Evolutionary conservation across 2,797 vertebrate genomes (phyloP).

Genomic region (Nannoperca obscura): DNA sequence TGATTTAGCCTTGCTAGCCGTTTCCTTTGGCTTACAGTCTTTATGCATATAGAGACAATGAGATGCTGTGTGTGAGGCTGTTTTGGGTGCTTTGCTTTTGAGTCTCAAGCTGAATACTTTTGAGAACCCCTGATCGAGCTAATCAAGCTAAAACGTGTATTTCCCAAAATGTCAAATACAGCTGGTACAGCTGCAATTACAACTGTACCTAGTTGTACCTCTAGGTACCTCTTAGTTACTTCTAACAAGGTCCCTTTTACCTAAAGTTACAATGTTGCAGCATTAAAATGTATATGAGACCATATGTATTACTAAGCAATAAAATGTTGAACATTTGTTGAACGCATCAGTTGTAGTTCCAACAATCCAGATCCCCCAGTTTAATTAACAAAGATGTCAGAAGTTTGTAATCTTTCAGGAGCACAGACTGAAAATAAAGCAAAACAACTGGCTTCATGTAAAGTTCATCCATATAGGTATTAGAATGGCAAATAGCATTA

Average conservation of each 20-base stretch:
- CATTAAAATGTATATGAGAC: slow-evolving; percentile 14
- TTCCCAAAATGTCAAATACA: no score
- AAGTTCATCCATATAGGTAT: slow-evolving; percentile 40
- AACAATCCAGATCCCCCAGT: slow-evolving; percentile 44
- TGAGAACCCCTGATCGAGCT: no score
- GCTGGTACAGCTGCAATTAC: neutral
- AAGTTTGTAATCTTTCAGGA: slow-evolving; percentile 44
- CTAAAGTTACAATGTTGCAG: neutral
- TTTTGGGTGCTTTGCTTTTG: no score
- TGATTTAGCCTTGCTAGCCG: neutral
- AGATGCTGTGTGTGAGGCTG: no score
- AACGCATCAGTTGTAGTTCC: slow-evolving; percentile 11
- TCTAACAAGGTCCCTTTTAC: no score
- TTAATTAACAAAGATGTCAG: slow-evolving; percentile 51
- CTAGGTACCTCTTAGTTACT: no score
- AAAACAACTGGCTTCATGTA: slow-evolving; percentile 40
- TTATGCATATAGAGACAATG: neutral
- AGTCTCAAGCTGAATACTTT: no score
- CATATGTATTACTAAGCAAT: neutral
- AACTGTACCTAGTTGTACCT: neutral
- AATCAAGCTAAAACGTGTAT: no score
- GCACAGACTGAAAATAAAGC: slow-evolving; percentile 28
- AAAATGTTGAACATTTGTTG: slow-evolving; percentile 21
- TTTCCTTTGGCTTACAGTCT: neutral
- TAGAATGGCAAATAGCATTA: slow-evolving; percentile 57